Evolutionary conservation across 2,797 vertebrate species (phyloP).

Genomic region (Sphenopsis melanotis): DNA sequence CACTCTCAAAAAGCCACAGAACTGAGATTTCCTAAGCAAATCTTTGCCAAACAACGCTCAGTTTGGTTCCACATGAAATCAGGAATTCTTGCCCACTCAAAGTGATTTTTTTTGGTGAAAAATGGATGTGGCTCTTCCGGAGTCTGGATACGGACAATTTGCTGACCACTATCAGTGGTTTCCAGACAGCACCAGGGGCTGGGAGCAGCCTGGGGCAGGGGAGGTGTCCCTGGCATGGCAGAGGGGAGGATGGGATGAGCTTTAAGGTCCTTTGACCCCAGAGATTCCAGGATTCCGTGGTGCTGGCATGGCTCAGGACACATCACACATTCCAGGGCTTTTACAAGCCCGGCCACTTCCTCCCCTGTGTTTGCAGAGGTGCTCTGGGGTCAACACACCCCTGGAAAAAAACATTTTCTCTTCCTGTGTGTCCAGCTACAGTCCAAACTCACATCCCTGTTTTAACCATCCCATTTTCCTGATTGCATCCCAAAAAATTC

Average conservation of each 20-base stretch:
- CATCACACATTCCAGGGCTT: neutral
- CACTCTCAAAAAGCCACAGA: neutral
- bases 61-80: neutral
- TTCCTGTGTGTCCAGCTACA: neutral
- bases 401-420: neutral
- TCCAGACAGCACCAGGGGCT: accelerated
- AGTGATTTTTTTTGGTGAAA: neutral
- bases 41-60: accelerated
- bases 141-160: accelerated
- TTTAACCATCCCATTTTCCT: neutral
- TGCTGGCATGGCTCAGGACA: neutral
- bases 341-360: neutral
- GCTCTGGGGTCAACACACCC: neutral
- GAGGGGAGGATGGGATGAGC: neutral
- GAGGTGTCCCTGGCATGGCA: neutral
- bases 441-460: neutral
- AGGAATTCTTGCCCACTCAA: neutral
- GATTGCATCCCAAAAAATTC: neutral
- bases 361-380: neutral
- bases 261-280: neutral
- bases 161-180: accelerated
- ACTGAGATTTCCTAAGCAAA: neutral
- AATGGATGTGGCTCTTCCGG: neutral
- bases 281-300: accelerated
- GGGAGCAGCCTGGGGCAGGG: neutral